These are phyloP conservation scores for Loxodonta africana DNA, from an alignment of 2,113 vertebrate species.

Conservation along the genomic window DNA sequence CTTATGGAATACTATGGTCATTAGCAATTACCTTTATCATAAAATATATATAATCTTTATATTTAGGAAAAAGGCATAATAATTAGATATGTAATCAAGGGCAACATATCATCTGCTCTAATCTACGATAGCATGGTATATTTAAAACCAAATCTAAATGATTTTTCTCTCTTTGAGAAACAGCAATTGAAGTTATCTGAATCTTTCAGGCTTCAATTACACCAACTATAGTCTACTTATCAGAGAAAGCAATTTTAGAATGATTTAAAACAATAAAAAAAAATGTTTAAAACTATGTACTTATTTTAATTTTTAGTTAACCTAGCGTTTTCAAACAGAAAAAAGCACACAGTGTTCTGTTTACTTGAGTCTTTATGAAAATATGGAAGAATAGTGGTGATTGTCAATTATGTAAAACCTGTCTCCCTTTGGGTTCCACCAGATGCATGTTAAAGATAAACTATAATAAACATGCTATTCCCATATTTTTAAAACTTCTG, in stretches of 20 bases:
- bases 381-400: not conserved
- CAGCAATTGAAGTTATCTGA: not conserved
- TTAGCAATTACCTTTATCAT: not conserved
- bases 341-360: not conserved
- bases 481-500: not conserved
- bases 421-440: not conserved
- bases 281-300: not conserved
- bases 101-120: not conserved
- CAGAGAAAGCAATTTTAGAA: not conserved
- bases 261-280: not conserved
- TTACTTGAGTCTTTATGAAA: not conserved
- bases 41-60: not conserved
- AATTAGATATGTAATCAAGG: not conserved
- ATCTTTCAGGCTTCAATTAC: not conserved
- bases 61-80: not conserved
- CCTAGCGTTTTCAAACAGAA: not conserved
- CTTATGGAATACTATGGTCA: not conserved
- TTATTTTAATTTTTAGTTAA: not conserved
- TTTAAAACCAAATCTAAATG: constrained; percentile 26
- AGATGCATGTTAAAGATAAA: not conserved
- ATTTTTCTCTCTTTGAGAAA: not conserved
- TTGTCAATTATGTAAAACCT: not conserved
- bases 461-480: not conserved
- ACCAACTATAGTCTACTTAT: not conserved
- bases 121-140: not conserved